A percentile compares a stretch with the other conserved stretches of the same genome.
phyloP scores from a whole-genome alignment of 2,888 invertebrate species.

The Molanna angustata region DNA sequence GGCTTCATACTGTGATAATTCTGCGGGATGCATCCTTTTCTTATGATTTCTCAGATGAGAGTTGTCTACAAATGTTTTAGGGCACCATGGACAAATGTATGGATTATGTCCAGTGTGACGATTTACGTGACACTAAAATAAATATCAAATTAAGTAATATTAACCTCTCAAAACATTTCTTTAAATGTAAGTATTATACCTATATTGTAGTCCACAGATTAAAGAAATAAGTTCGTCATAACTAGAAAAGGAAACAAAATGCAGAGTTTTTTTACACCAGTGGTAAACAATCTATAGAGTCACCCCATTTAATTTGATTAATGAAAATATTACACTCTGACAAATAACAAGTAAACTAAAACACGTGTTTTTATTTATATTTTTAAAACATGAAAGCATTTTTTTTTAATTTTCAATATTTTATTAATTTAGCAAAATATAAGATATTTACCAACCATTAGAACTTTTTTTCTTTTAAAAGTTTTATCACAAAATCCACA shows the following conservation, averaged over 20 bases:
- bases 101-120: slow-evolving; percentile 27
- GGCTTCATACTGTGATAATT: slow-evolving; percentile 28
- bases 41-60: slow-evolving; percentile 28
- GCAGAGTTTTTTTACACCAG: no score
- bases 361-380: neutral
- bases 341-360: no score
- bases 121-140: slow-evolving; percentile 27
- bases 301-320: no score
- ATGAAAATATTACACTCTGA: no score
- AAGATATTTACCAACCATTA: slow-evolving; percentile 12
- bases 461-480: slow-evolving; percentile 27
- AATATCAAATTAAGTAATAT: no score
- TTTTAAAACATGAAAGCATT: neutral
- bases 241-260: no score
- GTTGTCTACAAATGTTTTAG: slow-evolving; percentile 25
- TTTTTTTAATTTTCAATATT: neutral
- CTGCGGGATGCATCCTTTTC: slow-evolving; percentile 25
- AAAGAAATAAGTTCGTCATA: no score
- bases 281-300: no score
- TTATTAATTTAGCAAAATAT: neutral
- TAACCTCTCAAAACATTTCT: no score
- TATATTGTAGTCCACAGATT: no score
- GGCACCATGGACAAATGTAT: slow-evolving; percentile 26
- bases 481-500: slow-evolving; percentile 29
- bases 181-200: no score